A percentile compares a stretch with the other conserved stretches of the same genome.
phyloP scores from a whole-genome alignment of 2,888 invertebrate genomes.

The Metopia argyrocephala region DNA sequence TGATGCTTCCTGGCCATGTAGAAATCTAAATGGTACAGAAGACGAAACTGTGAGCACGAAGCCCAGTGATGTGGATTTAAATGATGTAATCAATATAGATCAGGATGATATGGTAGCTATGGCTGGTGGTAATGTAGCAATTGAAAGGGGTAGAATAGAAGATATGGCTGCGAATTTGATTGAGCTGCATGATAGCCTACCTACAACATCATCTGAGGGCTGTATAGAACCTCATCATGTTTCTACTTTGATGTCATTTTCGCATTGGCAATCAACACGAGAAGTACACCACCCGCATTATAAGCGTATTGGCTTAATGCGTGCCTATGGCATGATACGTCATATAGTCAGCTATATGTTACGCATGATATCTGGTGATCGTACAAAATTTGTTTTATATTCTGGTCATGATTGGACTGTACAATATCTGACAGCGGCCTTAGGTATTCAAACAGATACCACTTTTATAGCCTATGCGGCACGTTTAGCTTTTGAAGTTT shows the following conservation, averaged over 20 bases:
- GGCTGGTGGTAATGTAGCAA: conserved; percentile 44
- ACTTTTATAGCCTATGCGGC: conserved; percentile 91
- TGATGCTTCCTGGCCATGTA: conserved; percentile 88
- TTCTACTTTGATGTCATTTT: conserved; percentile 87
- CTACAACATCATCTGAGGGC: conserved; percentile 67
- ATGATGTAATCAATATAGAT: conserved; percentile 78
- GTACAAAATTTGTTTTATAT: conserved; percentile 87
- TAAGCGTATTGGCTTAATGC: conserved; percentile 83
- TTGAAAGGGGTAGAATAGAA: conserved; percentile 69
- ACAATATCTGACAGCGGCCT: conserved; percentile 88
- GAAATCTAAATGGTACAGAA: conserved; percentile 65
- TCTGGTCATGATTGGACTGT: conserved; percentile 96
- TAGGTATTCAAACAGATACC: conserved; percentile 82
- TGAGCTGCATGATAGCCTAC: conserved; percentile 25
- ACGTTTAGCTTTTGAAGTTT: conserved; percentile 92
- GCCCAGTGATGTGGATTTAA: conserved; percentile 72
- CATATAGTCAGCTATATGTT: conserved; percentile 90
- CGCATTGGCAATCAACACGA: conserved; percentile 88
- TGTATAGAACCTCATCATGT: conserved; percentile 87
- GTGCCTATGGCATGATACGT: conserved; percentile 90
- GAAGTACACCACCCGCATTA: conserved; percentile 81
- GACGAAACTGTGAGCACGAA: conserved; percentile 49
- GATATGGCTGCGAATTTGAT: conserved; percentile 55
- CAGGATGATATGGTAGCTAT: conserved; percentile 73
- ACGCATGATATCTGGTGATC: conserved; percentile 87